Base-by-base conservation (phyloP, 2,797 vertebrate species). In the Muraenolepis orangiensis region DNA sequence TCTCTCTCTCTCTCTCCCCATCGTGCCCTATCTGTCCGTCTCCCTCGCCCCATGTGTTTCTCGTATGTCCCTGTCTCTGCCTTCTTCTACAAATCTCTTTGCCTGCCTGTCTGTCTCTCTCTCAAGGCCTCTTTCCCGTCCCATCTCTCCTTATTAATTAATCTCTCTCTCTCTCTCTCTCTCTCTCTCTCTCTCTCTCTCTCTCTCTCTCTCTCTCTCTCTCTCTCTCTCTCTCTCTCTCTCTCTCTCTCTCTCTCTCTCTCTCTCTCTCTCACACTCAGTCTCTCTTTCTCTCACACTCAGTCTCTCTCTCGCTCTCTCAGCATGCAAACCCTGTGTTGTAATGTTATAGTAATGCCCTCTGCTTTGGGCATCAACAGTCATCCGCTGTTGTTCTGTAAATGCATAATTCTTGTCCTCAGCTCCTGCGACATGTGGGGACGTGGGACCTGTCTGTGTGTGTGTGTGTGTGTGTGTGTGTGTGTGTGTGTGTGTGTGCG, bases 371-470 rank as follows among this genome's bases (percentile, higher is more conserved):
- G n/a, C n/a, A n/a, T n/a, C n/a, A n/a, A n/a, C 16, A n/a, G 51
- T 57, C 51, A n/a, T 57, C 23, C 20, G 10, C 51, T 57, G 51
- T 57, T 57, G 77, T 0, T 23, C 80, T 70, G 82, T 76, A 84
- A 86, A 89, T 88, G 83, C 81, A 86, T 3, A 85, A 88, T 66
- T 87, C 83, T 73, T 90, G 85, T 89, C 84, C 26, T 42, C 1
- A 30, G 81, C 86, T 88, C 87, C 51, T 7, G 20, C 90, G 91
- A 92, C 75, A 90, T 90, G 85, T 51, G 88, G 77, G 23, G 61
- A 77, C 70, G 75, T 29, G 29, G 74, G 46, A n/a, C n/a, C n/a
- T n/a, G n/a, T n/a, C n/a, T n/a, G n/a, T n/a, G n/a, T n/a, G n/a
- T n/a, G n/a, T n/a, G n/a, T n/a, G n/a, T n/a, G n/a, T n/a, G n/a